Evolutionary conservation across 2,888 invertebrate species (phyloP).

Genomic region (Catocala nupta): DNA sequence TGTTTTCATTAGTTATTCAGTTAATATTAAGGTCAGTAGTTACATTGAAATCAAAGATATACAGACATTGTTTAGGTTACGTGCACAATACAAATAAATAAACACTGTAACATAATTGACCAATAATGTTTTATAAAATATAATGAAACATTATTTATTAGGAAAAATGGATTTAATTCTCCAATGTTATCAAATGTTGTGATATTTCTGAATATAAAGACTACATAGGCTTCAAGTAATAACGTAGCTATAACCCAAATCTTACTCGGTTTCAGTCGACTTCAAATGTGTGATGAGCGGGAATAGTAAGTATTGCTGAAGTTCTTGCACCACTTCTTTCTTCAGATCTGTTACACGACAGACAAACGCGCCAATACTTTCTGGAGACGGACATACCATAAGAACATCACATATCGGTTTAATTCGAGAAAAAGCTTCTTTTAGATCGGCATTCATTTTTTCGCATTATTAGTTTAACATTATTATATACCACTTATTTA

Average conservation of each 20-base stretch:
- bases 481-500: constrained; percentile 11
- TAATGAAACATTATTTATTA: too few species aligned
- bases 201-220: too few species aligned
- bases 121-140: too few species aligned
- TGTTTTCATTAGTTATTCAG: too few species aligned
- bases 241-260: background rate
- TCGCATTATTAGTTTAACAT: constrained; percentile 11
- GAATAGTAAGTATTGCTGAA: constrained; percentile 85
- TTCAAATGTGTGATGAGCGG: constrained; percentile 81
- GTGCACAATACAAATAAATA: too few species aligned
- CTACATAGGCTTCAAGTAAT: too few species aligned
- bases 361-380: constrained; percentile 69
- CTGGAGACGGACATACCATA: constrained; percentile 77
- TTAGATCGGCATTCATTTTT: constrained; percentile 72
- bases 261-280: constrained; percentile 71
- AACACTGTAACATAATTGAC: too few species aligned
- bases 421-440: constrained; percentile 73
- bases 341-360: constrained; percentile 68
- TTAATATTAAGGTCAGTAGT: too few species aligned
- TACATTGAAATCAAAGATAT: too few species aligned
- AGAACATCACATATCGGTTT: constrained; percentile 86
- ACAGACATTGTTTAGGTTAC: too few species aligned
- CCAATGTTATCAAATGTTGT: too few species aligned
- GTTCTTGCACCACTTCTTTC: constrained; percentile 76
- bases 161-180: too few species aligned